Evolutionary conservation across 2,113 vertebrate species (phyloP).

Genomic region (Ceratotherium simum): DNA sequence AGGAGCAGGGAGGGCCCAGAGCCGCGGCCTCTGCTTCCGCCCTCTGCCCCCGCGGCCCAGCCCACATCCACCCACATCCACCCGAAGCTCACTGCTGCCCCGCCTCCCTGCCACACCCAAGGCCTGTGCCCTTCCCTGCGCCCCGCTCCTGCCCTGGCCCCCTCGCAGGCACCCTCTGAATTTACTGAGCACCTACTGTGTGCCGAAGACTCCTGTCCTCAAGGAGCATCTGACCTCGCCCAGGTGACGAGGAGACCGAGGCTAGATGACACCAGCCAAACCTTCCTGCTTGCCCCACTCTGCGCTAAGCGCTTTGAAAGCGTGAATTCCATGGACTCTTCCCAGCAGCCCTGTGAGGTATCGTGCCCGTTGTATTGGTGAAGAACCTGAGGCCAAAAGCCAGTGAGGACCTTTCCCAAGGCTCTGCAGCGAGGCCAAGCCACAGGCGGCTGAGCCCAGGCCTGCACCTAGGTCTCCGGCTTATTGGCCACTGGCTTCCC

Average conservation of each 20-base stretch:
- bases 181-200: not conserved
- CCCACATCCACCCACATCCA: not conserved
- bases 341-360: not conserved
- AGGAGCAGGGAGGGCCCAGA: not conserved
- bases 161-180: rapidly evolving
- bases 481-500: not conserved
- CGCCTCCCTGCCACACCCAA: not conserved
- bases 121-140: not conserved
- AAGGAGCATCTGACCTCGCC: not conserved
- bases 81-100: conserved; percentile 15
- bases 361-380: not conserved
- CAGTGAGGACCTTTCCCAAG: not conserved
- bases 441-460: too few species aligned
- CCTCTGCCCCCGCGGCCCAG: too few species aligned
- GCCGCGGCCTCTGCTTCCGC: not conserved
- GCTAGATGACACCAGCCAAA: not conserved
- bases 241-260: not conserved
- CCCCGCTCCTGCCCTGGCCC: not conserved
- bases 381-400: not conserved
- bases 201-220: not conserved
- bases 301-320: not conserved
- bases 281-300: not conserved
- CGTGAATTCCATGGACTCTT: rapidly evolving
- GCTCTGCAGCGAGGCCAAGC: too few species aligned
- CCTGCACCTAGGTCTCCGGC: not conserved